Evolutionary conservation across 2,113 vertebrate genomes (phyloP).

Genomic region (Petrocephalus microphthalmus): DNA sequence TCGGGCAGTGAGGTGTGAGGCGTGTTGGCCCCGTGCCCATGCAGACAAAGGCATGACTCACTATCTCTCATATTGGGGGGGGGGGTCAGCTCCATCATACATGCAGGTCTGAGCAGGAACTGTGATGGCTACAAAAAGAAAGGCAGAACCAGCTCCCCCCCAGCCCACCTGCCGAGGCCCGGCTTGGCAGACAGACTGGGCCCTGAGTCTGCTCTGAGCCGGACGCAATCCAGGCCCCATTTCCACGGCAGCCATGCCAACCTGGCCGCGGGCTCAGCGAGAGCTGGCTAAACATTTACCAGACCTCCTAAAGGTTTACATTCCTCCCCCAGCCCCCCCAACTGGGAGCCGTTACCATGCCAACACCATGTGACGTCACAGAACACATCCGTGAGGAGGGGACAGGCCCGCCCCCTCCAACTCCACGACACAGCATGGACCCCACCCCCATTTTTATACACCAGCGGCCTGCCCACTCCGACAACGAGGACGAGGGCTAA

Average conservation of each 20-base stretch:
- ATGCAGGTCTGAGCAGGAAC: background rate
- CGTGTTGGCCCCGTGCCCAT: background rate
- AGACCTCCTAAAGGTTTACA: conserved; percentile 14
- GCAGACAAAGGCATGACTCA: background rate
- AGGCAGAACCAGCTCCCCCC: background rate
- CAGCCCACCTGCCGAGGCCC: background rate
- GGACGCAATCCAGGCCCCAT: background rate
- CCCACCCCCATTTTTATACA: background rate
- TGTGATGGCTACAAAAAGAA: background rate
- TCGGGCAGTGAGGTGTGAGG: background rate
- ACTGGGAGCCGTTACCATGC: background rate
- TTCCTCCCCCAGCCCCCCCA: background rate
- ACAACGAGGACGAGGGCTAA: background rate
- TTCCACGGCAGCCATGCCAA: background rate
- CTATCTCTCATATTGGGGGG: background rate
- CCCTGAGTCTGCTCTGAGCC: background rate
- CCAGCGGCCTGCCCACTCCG: background rate
- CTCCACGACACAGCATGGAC: background rate
- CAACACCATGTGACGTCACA: background rate
- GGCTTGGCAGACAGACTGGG: background rate
- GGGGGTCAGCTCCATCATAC: background rate
- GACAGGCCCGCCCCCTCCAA: background rate
- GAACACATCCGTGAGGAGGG: background rate
- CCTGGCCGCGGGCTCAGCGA: background rate
- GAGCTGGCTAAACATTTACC: conserved; percentile 22